A percentile compares a stretch with the other conserved stretches of the same genome.
Evolutionary conservation across 2,888 invertebrate species (phyloP).

Genomic region (Elmis aenea): DNA sequence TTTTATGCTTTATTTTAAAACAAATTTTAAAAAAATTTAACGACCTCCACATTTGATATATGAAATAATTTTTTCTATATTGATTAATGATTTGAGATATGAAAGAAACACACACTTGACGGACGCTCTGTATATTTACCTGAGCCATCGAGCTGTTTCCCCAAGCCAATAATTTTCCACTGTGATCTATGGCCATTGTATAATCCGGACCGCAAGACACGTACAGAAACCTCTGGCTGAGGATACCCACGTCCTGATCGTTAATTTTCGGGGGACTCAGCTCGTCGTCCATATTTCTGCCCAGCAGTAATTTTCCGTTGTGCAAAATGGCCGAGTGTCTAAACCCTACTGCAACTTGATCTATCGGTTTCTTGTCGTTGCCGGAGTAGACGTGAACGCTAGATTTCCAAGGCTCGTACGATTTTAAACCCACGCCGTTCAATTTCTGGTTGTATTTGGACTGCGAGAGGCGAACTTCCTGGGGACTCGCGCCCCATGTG

Average conservation of each 20-base stretch:
- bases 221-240: slow-evolving; percentile 39
- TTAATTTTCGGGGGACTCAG: slow-evolving; percentile 64
- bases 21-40: no score
- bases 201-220: slow-evolving; percentile 74
- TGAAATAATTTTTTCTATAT: no score
- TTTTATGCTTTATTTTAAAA: no score
- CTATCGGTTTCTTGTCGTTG: slow-evolving; percentile 27
- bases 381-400: slow-evolving; percentile 41
- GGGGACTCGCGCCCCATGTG: slow-evolving; percentile 75
- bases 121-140: no score
- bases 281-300: slow-evolving; percentile 86
- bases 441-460: slow-evolving; percentile 33
- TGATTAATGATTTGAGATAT: no score
- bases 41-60: no score
- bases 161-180: slow-evolving; percentile 68
- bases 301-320: slow-evolving; percentile 58
- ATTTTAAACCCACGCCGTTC: slow-evolving; percentile 23
- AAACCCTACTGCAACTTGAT: slow-evolving; percentile 62
- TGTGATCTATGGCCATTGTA: slow-evolving; percentile 63
- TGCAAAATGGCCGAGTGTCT: slow-evolving; percentile 62
- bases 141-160: slow-evolving; percentile 68
- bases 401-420: slow-evolving; percentile 38
- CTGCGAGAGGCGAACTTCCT: slow-evolving; percentile 62
- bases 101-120: no score
- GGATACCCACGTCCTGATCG: slow-evolving; percentile 36